A percentile compares a stretch with the other conserved stretches of the same genome.
phyloP scores from a whole-genome alignment of 2,888 invertebrate species.

The Aleiodes alternator region DNA sequence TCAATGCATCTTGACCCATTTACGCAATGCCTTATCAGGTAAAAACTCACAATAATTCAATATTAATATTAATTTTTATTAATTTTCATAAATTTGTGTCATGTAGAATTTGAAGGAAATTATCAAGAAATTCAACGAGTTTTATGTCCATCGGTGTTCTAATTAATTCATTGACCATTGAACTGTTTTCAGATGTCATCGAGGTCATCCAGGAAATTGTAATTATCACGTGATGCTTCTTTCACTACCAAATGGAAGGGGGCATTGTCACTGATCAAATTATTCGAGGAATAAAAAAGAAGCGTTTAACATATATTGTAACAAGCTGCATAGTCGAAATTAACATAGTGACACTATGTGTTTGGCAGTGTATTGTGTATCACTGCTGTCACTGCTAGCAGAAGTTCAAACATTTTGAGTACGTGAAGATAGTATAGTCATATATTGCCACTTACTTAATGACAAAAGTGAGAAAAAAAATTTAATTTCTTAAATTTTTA shows the following conservation, averaged over 20 bases:
- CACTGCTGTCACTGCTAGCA: neutral
- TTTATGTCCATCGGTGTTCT: neutral
- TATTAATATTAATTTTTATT: too few species aligned
- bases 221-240: constrained; percentile 6
- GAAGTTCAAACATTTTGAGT: constrained; percentile 1
- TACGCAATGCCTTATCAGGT: too few species aligned
- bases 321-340: neutral
- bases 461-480: neutral
- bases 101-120: too few species aligned
- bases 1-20: too few species aligned
- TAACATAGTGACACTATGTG: neutral
- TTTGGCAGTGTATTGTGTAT: neutral
- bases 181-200: neutral
- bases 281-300: neutral
- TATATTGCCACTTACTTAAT: neutral
- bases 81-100: too few species aligned
- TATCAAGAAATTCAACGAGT: neutral
- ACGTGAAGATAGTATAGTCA: neutral
- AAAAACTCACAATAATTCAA: too few species aligned
- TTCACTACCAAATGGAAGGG: neutral
- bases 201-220: constrained; percentile 23
- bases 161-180: constrained; percentile 31
- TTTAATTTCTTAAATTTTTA: neutral
- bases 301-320: neutral
- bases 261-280: neutral